Base-by-base conservation (phyloP, 2,888 invertebrate genomes). In the Pharmacophagus antenor region DNA sequence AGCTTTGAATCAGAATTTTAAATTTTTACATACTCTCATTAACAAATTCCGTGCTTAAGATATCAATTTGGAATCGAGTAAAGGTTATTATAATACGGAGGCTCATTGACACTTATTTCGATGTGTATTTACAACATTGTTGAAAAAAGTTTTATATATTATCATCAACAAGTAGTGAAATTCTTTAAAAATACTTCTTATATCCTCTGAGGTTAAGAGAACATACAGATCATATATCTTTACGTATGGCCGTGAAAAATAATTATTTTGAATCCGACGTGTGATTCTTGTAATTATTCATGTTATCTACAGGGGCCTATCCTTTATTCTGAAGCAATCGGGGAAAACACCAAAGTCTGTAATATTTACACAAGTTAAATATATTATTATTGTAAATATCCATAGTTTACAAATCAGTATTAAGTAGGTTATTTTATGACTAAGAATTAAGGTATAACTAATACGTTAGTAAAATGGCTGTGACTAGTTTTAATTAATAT, bases 331-430 rank as follows among this genome's bases (percentile, higher is more conserved):
- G 10, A 31, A 3, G 10, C 31, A 31, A 12, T 31, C 10, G 10
- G 31, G 31, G 10, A 31, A 31, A 31, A 31, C 3, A 31, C 31
- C 31, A 31, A 31, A 31, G 31, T 31, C 31, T 15, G 31, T 31
- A 10, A 15, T 31, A 31, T 7, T 31, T 31, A 31, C 31, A 31
- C n/a, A 23, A 23, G 48, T 47, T 17, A n/a, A 47, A 47, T 21
- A 15, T 44, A 17, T 44, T 12, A 46, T 17, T 31, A 31, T 31
- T 12, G 31, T 12, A 31, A 12, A 10, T 10, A 31, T 31, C 31
- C 3, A 12, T 10, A 25, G 22, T 58, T 55, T 63, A 60, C 61
- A 62, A 58, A 66, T 66, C 67, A 67, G 67, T 68, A 68, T 68
- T 68, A 63, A 60, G 47, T 58, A 56, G 17, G 10, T 53, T 41